phyloP scores from a whole-genome alignment of 2,797 vertebrate genomes.

The Tapirus indicus region DNA sequence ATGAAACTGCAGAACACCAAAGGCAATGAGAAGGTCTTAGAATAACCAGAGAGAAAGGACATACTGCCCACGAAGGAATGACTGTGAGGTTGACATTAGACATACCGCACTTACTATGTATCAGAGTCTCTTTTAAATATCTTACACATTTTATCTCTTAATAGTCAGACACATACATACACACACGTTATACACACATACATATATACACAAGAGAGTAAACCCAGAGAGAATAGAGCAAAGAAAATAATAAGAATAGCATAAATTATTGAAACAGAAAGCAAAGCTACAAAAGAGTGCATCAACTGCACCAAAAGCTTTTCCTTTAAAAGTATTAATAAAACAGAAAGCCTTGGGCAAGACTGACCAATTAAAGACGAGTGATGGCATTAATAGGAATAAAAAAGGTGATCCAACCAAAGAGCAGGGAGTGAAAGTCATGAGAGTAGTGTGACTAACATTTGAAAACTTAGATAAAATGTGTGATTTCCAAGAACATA shows the following conservation, averaged over 20 bases:
- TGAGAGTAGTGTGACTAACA: fast-evolving
- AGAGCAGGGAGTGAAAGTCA: neutral
- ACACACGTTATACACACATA: neutral
- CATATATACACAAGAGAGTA: neutral
- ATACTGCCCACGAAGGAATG: fast-evolving
- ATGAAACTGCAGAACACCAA: neutral
- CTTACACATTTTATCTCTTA: neutral
- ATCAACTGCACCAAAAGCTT: neutral
- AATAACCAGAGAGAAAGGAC: neutral
- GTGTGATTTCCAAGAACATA: neutral
- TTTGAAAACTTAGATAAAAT: neutral
- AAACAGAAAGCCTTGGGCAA: neutral
- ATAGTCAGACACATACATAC: too few relatives aligned
- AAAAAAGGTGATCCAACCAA: too few relatives aligned
- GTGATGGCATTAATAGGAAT: too few relatives aligned
- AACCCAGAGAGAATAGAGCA: neutral
- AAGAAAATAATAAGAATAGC: neutral
- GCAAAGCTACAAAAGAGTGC: neutral
- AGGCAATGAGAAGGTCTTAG: neutral
- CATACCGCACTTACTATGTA: neutral
- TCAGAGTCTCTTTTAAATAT: neutral
- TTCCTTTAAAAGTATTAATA: neutral
- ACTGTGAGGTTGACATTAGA: neutral
- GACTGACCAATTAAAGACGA: neutral
- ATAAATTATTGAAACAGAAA: neutral